Conservation (phyloP, 2,113 vertebrate genomes). For the Isichthys henryi region DNA sequence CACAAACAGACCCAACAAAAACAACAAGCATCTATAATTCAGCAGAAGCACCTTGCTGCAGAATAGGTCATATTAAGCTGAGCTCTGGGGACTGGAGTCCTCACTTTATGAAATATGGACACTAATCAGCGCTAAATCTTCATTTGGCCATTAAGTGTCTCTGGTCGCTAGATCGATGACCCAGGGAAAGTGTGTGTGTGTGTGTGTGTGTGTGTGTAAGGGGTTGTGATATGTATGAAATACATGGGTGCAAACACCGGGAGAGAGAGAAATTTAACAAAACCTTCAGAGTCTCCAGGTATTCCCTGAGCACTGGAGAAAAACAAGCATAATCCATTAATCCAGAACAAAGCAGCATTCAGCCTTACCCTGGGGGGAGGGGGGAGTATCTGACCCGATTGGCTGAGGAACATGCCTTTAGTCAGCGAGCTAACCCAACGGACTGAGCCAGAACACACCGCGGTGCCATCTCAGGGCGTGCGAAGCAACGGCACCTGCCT, state of each 20-base stretch:
- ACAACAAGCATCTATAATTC: neutral
- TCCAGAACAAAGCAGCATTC: neutral
- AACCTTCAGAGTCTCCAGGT: neutral
- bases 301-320: neutral
- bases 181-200: neutral
- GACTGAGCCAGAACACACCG: neutral
- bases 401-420: neutral
- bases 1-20: neutral
- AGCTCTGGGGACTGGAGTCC: neutral
- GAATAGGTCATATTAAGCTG: neutral
- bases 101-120: neutral
- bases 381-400: neutral
- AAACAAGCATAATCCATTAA: slow-evolving; percentile 10
- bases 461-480: neutral
- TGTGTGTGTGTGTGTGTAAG: neutral
- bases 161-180: neutral
- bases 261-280: neutral
- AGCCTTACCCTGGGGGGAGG: neutral
- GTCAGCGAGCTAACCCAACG: neutral
- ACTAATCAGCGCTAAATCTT: neutral
- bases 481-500: neutral
- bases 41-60: neutral
- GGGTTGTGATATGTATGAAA: neutral
- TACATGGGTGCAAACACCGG: neutral
- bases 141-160: neutral